A percentile compares a stretch with the other conserved stretches of the same genome.
These are phyloP conservation scores for Augochlora pura DNA, from an alignment of 1,140 invertebrate species.

Conservation along the genomic window DNA sequence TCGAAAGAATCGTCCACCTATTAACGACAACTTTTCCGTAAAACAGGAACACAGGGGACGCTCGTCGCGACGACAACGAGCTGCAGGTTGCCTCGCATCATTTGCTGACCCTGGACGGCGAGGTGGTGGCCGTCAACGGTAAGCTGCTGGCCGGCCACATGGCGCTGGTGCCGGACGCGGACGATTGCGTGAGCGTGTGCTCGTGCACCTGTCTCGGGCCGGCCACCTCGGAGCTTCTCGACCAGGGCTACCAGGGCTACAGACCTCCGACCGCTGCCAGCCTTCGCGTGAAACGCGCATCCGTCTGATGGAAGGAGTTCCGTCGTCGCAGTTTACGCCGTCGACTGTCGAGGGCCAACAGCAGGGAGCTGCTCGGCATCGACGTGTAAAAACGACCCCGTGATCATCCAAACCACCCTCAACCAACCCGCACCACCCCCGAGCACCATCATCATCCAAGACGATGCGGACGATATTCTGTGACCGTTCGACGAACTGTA, in stretches of 20 bases:
- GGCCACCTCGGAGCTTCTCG: slow-evolving; percentile 73
- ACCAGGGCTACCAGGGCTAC: slow-evolving; percentile 76
- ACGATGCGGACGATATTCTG: not conserved
- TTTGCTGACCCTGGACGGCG: slow-evolving; percentile 90
- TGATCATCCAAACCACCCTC: not conserved
- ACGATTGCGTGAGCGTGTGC: slow-evolving; percentile 85
- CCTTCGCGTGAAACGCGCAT: slow-evolving; percentile 76
- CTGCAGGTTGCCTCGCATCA: slow-evolving; percentile 87
- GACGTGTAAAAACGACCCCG: slow-evolving; percentile 63
- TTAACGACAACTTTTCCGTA: too few relatives aligned
- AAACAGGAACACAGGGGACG: slow-evolving; percentile 92
- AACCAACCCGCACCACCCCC: not conserved
- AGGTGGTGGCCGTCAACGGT: slow-evolving; percentile 87
- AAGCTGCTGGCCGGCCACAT: slow-evolving; percentile 83
- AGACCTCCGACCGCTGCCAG: slow-evolving; percentile 74
- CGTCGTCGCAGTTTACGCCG: slow-evolving; percentile 77
- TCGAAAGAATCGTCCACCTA: too few relatives aligned
- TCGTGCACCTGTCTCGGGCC: slow-evolving; percentile 85
- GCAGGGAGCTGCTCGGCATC: slow-evolving; percentile 75
- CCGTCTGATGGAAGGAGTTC: slow-evolving; percentile 80
- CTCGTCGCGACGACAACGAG: slow-evolving; percentile 91
- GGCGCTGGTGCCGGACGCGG: slow-evolving; percentile 79
- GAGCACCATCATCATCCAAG: not conserved
- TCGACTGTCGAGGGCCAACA: slow-evolving; percentile 74
- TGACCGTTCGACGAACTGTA: not conserved